A percentile compares a stretch with the other conserved stretches of the same genome.
These are phyloP conservation scores for Holacanthella duospinosa DNA, from an alignment of 2,888 invertebrate genomes.

Conservation along the genomic window DNA sequence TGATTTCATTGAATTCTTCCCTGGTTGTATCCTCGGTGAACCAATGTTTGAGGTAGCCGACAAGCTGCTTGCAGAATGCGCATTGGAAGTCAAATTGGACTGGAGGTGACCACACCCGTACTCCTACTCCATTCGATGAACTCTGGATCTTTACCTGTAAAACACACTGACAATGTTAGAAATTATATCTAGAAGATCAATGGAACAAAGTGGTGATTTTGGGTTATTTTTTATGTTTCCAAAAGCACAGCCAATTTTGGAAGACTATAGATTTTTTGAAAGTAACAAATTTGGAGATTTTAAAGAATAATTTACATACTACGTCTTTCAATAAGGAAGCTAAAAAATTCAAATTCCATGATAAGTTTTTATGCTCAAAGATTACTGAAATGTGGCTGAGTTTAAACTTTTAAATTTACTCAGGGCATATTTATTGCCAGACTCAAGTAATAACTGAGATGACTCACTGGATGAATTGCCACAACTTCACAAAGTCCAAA, in stretches of 20 bases:
- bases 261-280: too few species aligned
- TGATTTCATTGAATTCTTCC: slow-evolving; percentile 63
- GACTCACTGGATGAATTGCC: slow-evolving; percentile 15
- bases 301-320: too few species aligned
- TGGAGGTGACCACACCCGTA: slow-evolving; percentile 48
- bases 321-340: too few species aligned
- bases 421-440: background rate
- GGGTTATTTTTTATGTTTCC: too few species aligned
- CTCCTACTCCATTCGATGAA: too few species aligned
- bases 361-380: too few species aligned
- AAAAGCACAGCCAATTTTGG: too few species aligned
- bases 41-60: slow-evolving; percentile 65
- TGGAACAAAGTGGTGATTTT: background rate
- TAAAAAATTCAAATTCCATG: too few species aligned
- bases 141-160: slow-evolving; percentile 7
- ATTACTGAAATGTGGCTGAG: background rate
- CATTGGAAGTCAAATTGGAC: slow-evolving; percentile 50
- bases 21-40: slow-evolving; percentile 76
- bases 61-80: slow-evolving; percentile 72
- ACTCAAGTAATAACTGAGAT: background rate
- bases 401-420: too few species aligned
- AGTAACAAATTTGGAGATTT: too few species aligned
- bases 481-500: slow-evolving; percentile 58
- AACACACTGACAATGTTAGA: background rate
- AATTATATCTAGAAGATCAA: background rate